phyloP scores from a whole-genome alignment of 2,113 vertebrate genomes.

The Syrrhaptes paradoxus region DNA sequence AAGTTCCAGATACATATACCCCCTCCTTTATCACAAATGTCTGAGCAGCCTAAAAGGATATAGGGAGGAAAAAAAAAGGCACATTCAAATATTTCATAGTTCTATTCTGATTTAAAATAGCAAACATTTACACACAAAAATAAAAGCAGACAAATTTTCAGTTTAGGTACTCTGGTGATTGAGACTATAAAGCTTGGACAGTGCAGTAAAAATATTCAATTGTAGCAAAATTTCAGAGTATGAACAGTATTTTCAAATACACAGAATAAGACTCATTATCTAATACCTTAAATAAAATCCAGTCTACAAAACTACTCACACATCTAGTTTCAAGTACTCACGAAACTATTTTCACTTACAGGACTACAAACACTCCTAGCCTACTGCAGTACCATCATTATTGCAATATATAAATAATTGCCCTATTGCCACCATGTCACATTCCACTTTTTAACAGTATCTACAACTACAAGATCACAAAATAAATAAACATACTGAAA shows the following conservation, averaged over 20 bases:
- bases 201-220: background rate
- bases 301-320: background rate
- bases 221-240: background rate
- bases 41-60: conserved; percentile 75
- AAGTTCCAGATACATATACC: conserved; percentile 90
- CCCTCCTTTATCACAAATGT: conserved; percentile 87
- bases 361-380: background rate
- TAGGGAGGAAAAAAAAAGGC: background rate
- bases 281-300: background rate
- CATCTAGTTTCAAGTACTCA: background rate
- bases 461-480: background rate
- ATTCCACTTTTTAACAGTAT: background rate
- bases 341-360: background rate
- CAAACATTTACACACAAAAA: background rate
- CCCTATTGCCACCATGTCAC: background rate
- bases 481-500: background rate
- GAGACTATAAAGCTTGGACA: background rate
- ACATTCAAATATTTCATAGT: background rate
- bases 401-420: background rate
- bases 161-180: background rate
- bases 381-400: background rate
- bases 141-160: background rate
- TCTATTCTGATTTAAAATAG: background rate
- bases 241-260: background rate
- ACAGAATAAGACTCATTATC: background rate